Evolutionary conservation across 1,140 invertebrate genomes (phyloP).

Genomic region (Drosophila tani): DNA sequence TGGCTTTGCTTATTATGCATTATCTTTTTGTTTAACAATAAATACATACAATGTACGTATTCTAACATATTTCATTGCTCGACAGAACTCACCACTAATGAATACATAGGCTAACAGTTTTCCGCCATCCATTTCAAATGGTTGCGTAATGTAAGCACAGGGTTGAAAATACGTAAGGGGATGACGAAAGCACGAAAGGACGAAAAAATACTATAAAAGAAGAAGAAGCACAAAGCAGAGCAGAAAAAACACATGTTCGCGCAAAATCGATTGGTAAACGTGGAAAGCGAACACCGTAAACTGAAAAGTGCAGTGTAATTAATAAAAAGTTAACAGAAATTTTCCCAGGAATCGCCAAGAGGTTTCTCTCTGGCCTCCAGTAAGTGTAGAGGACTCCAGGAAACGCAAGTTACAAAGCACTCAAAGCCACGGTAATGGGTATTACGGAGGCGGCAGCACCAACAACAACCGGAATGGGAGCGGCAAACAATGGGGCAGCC

Average conservation of each 20-base stretch:
- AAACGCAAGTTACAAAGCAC: neutral
- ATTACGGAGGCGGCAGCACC: constrained; percentile 61
- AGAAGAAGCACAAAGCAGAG: constrained; percentile 15
- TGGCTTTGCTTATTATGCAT: neutral
- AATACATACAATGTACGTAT: neutral
- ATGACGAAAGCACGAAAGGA: constrained; percentile 47
- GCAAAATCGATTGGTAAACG: constrained; percentile 72
- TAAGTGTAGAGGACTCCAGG: neutral
- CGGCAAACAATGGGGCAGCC: constrained; percentile 47
- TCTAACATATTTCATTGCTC: neutral
- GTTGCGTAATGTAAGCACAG: constrained; percentile 14
- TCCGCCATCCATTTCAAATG: neutral
- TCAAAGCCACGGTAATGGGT: constrained; percentile 62
- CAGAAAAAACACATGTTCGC: constrained; percentile 66
- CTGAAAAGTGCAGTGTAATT: constrained; percentile 22
- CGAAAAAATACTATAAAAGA: constrained; percentile 21
- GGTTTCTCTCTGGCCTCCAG: constrained; percentile 1
- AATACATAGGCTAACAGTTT: neutral
- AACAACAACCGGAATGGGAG: constrained; percentile 42
- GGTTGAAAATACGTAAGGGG: constrained; percentile 13
- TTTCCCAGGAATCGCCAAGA: neutral
- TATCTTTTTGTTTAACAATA: neutral
- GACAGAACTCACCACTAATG: neutral
- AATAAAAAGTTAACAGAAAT: constrained; percentile 37
- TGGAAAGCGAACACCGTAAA: constrained; percentile 23